Conservation (phyloP, 2,113 vertebrate genomes). For the Alosa alosa region DNA sequence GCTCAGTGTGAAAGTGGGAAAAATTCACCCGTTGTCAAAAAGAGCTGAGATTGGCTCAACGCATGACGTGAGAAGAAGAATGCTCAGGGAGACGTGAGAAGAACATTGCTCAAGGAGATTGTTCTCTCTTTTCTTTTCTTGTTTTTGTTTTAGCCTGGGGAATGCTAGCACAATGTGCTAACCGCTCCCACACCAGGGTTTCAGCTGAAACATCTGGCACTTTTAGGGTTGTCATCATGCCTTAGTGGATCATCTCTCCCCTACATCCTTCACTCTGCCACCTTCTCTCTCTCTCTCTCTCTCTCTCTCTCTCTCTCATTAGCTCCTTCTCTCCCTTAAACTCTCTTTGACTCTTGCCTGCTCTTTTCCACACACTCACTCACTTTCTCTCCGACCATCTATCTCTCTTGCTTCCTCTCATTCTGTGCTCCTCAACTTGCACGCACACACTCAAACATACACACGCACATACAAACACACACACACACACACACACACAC, state of each 20-base stretch:
- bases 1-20: too few relatives aligned
- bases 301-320: not conserved
- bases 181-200: not conserved
- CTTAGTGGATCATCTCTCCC: not conserved
- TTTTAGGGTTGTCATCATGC: not conserved
- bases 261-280: conserved; percentile 12
- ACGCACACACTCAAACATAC: too few relatives aligned
- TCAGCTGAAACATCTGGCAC: not conserved
- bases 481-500: too few relatives aligned
- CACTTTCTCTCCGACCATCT: not conserved
- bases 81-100: too few relatives aligned
- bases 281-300: not conserved
- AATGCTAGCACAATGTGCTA: not conserved
- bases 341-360: not conserved
- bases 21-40: not conserved
- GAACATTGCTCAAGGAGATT: too few relatives aligned
- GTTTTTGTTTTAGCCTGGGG: not conserved
- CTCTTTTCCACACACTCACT: not conserved
- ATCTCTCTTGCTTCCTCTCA: not conserved
- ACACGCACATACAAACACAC: too few relatives aligned
- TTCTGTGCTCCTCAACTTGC: not conserved
- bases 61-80: too few relatives aligned
- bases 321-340: not conserved
- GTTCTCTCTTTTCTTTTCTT: not conserved
- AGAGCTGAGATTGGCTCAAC: not conserved